Evolutionary conservation across 2,113 vertebrate genomes (phyloP).

Genomic region (Oriolus oriolus): DNA sequence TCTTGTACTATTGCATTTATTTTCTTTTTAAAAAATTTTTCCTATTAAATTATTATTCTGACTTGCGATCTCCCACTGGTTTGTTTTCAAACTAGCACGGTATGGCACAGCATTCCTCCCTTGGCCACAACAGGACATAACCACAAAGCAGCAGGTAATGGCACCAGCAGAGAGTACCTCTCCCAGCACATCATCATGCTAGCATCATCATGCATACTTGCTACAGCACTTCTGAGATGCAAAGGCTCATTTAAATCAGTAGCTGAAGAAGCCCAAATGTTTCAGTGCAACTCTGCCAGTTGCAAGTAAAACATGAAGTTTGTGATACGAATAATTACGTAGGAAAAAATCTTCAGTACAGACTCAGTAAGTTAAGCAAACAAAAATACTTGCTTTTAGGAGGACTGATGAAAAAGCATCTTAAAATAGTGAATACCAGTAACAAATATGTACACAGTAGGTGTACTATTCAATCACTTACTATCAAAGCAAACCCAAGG

Average conservation of each 20-base stretch:
- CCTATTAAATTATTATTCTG: too few species aligned
- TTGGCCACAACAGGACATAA: not conserved
- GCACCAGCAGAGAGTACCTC: not conserved
- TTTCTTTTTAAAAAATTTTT: too few species aligned
- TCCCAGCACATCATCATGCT: not conserved
- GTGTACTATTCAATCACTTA: not conserved
- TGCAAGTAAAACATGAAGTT: not conserved
- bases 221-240: accelerated
- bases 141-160: not conserved
- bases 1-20: too few species aligned
- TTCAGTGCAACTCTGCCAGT: not conserved
- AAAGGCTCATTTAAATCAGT: not conserved
- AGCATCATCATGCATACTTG: too few species aligned
- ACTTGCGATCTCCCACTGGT: too few species aligned
- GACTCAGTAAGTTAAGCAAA: not conserved
- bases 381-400: not conserved
- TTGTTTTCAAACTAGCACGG: too few species aligned
- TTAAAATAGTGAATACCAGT: not conserved
- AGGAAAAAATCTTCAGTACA: not conserved
- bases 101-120: not conserved
- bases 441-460: not conserved
- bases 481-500: not conserved
- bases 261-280: not conserved
- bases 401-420: not conserved
- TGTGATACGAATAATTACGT: not conserved